These are phyloP conservation scores for Catamblyrhynchus diadema DNA, from an alignment of 2,797 vertebrate genomes.

Conservation along the genomic window DNA sequence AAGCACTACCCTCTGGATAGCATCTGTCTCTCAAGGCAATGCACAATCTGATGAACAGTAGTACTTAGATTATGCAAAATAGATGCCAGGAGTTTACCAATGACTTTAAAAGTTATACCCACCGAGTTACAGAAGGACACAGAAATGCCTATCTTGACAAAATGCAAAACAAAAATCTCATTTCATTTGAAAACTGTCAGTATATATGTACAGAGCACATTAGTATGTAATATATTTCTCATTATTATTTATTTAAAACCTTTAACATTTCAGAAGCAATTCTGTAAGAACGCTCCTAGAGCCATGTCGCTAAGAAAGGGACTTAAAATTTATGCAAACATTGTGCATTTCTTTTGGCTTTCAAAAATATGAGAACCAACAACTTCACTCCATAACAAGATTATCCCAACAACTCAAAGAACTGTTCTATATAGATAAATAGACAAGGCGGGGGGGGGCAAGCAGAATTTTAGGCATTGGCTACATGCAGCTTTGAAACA, in stretches of 20 bases:
- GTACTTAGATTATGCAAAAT: slow-evolving; percentile 17
- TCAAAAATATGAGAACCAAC: not conserved
- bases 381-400: not conserved
- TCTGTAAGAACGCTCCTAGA: not conserved
- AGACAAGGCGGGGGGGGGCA: rapidly evolving
- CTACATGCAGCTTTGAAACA: not conserved
- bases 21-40: slow-evolving; percentile 36
- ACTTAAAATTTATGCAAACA: not conserved
- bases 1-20: slow-evolving; percentile 45
- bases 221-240: not conserved
- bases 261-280: not conserved
- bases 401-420: not conserved
- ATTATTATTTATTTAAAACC: not conserved
- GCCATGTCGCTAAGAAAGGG: not conserved
- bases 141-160: not conserved
- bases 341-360: not conserved
- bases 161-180: not conserved
- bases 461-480: not conserved
- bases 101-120: not conserved
- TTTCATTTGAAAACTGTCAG: not conserved
- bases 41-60: not conserved
- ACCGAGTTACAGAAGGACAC: not conserved
- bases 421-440: not conserved
- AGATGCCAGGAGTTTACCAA: not conserved
- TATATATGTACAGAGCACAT: rapidly evolving